Evolutionary conservation across 2,888 invertebrate species (phyloP).

Genomic region (Bellardia bayeri): DNA sequence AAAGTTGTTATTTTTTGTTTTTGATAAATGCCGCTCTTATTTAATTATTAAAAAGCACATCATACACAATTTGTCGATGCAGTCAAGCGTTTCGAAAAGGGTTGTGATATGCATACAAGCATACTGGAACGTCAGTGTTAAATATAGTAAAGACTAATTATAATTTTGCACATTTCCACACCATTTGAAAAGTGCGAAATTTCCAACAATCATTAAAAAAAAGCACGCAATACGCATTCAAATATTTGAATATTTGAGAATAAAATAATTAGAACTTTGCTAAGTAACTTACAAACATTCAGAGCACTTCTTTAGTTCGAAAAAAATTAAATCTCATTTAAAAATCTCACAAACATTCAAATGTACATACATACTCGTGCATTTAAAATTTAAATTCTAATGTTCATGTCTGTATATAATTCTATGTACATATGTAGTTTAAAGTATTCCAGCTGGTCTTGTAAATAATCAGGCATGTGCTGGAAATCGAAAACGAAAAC

Average conservation of each 20-base stretch:
- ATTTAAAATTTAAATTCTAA: too few species aligned
- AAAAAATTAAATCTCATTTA: too few species aligned
- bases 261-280: slow-evolving; percentile 10
- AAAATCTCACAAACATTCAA: too few species aligned
- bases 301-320: too few species aligned
- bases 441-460: too few species aligned
- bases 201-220: slow-evolving; percentile 32
- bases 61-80: slow-evolving; percentile 22
- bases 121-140: neutral
- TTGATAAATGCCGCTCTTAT: slow-evolving; percentile 62
- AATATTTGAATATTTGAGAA: neutral
- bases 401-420: too few species aligned
- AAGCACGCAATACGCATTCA: neutral
- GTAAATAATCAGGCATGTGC: too few species aligned
- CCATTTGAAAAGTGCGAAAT: slow-evolving; percentile 62
- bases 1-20: slow-evolving; percentile 23
- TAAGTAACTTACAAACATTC: too few species aligned
- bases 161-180: slow-evolving; percentile 58
- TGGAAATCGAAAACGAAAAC: too few species aligned
- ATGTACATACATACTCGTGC: too few species aligned
- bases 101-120: slow-evolving; percentile 16
- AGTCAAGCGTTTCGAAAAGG: slow-evolving; percentile 52
- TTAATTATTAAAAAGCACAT: slow-evolving; percentile 75
- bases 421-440: too few species aligned
- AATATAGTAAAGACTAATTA: slow-evolving; percentile 47